A percentile compares a stretch with the other conserved stretches of the same genome.
Conservation (phyloP, 2,888 invertebrate species). For the Spodoptera picta region DNA sequence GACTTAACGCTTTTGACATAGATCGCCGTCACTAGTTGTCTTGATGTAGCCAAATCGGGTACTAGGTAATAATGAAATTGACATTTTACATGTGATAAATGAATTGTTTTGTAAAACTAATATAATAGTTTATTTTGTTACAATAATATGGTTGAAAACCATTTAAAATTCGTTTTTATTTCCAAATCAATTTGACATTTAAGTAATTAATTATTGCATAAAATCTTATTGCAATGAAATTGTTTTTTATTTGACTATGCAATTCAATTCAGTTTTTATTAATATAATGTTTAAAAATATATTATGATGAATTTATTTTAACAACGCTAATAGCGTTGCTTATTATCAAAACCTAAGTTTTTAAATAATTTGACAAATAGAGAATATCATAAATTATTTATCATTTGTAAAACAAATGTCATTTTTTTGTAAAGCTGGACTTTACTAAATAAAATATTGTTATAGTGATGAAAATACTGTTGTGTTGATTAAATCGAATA, state of each 20-base stretch:
- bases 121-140: conserved; percentile 26
- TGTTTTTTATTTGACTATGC: background rate
- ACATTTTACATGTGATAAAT: conserved; percentile 51
- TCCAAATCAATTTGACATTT: too few relatives aligned
- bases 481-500: background rate
- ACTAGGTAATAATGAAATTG: conserved; percentile 45
- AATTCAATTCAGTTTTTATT: too few relatives aligned
- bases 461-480: background rate
- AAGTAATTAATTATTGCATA: too few relatives aligned
- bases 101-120: conserved; percentile 28
- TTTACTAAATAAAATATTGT: conserved; percentile 16
- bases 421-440: conserved; percentile 27
- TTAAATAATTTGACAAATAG: too few relatives aligned
- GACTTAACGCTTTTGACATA: conserved; percentile 13
- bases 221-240: background rate
- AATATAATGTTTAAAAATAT: too few relatives aligned
- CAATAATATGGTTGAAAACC: conserved; percentile 24
- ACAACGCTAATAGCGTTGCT: too few relatives aligned
- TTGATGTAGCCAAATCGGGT: conserved; percentile 47
- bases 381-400: too few relatives aligned
- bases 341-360: too few relatives aligned
- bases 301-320: too few relatives aligned
- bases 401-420: too few relatives aligned
- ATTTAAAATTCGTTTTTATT: background rate
- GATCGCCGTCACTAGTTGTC: conserved; percentile 50